Percentiles rank a stretch among this genome's conserved stretches.
phyloP scores from a whole-genome alignment of 1,140 invertebrate genomes.

The honey bee (Apis mellifera) region DNA sequence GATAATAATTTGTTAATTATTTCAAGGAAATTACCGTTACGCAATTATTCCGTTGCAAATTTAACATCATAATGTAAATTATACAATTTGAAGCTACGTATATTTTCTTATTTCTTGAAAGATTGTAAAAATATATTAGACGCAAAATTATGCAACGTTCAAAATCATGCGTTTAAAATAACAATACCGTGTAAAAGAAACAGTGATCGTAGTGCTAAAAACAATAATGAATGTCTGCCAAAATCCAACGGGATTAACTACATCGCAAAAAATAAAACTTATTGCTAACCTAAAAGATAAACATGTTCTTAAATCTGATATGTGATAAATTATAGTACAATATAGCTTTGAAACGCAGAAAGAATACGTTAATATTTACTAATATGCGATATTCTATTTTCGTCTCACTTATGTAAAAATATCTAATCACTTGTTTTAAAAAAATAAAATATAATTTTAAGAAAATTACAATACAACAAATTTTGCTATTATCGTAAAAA shows the following conservation, averaged over 20 bases:
- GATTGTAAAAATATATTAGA: background rate
- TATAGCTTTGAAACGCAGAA: background rate
- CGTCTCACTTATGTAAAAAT: background rate
- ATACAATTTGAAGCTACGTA: background rate
- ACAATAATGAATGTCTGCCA: conserved; percentile 29
- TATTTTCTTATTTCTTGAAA: background rate
- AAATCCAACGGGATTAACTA: conserved; percentile 14
- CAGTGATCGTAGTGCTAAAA: conserved; percentile 1
- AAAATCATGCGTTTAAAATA: conserved; percentile 27
- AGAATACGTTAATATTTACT: background rate
- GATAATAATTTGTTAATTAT: conserved; percentile 48
- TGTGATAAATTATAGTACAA: background rate
- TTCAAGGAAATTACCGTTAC: conserved; percentile 65
- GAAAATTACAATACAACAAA: background rate
- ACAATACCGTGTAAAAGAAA: conserved; percentile 27
- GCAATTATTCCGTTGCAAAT: conserved; percentile 60
- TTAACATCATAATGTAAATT: conserved; percentile 62
- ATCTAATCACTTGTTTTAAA: background rate
- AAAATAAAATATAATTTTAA: background rate
- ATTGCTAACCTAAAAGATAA: background rate
- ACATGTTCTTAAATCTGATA: background rate
- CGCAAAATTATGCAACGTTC: background rate
- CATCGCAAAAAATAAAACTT: conserved; percentile 18
- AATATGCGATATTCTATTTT: conserved; percentile 10
- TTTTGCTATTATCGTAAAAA: background rate